Percentiles rank a stretch among this genome's conserved stretches.
These are phyloP conservation scores for Microtus oregoni DNA, from an alignment of 2,113 vertebrate species.

Conservation along the genomic window DNA sequence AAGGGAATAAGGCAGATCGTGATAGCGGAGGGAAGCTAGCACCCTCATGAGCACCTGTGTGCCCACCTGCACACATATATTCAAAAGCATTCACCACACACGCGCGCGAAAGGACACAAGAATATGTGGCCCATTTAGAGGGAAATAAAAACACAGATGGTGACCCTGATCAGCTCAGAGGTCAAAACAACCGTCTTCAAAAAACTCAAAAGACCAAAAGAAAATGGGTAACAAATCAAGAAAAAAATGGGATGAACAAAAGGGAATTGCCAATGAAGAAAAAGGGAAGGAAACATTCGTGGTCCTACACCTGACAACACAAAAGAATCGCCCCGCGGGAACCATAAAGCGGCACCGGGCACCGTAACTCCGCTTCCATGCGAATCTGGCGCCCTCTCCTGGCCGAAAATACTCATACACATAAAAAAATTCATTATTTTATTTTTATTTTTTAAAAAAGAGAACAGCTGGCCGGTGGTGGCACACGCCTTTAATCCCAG, in stretches of 20 bases:
- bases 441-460: too few species aligned
- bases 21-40: too few species aligned
- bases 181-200: background rate
- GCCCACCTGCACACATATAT: too few species aligned
- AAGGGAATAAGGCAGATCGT: background rate
- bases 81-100: too few species aligned
- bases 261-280: background rate
- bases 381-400: background rate
- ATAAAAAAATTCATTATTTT: background rate
- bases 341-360: background rate
- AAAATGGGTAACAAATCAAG: background rate
- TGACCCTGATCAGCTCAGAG: background rate
- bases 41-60: too few species aligned
- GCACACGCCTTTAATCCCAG: too few species aligned
- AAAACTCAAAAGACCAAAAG: background rate
- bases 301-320: background rate
- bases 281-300: background rate
- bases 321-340: background rate
- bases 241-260: background rate
- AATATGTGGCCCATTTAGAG: background rate
- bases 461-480: too few species aligned
- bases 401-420: background rate
- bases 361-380: background rate
- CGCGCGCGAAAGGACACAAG: too few species aligned
- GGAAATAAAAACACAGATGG: background rate